Base-by-base conservation (phyloP, 2,797 vertebrate species). In the Coregonus suidteri region DNA sequence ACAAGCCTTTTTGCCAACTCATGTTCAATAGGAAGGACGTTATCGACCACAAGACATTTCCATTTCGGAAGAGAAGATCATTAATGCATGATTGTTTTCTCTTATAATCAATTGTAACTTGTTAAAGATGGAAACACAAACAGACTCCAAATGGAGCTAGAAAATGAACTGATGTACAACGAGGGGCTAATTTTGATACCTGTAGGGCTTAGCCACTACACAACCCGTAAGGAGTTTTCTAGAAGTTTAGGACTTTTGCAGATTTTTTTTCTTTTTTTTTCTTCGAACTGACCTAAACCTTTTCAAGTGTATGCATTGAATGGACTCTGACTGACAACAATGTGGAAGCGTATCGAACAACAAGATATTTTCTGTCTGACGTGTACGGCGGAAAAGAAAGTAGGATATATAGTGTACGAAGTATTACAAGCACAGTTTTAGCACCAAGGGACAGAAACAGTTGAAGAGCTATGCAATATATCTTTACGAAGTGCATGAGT, bases 381-480 rank as follows among this genome's bases (percentile, higher is more conserved):
- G 83, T 84, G 83, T 77, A 87, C 76, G 81, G 74, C 78, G 80
- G 82, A 76, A 34, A 35, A 56, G 13, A 41, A 75, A 81, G 79
- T 56, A 59, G 6, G 67, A 16, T 41, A 35, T 16, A 68, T 69
- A n/a, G 25, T 41, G 47, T 18, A 2, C 31, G 35, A 73, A 52
- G 64, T 77, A 75, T 75, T 81, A 85, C 87, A 91, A 93, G 86
- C 93, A 94, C 94, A 92, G 89, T 66, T 88, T 85, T 87, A 91
- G 84, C 84, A 88, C 81, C 83, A 88, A 90, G 85, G 87, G 88
- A 25, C 89, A 89, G 87, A 76, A 76, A 91, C 84, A 77, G 92
- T 85, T 91, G 7, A 94, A 65, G 84, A 96, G 95, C 96, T 96
- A 95, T 95, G 95, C 96, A 96, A 94, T 92, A 89, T 93, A 86